Conservation (phyloP, 2,113 vertebrate genomes). For the Leucopternis melanops region DNA sequence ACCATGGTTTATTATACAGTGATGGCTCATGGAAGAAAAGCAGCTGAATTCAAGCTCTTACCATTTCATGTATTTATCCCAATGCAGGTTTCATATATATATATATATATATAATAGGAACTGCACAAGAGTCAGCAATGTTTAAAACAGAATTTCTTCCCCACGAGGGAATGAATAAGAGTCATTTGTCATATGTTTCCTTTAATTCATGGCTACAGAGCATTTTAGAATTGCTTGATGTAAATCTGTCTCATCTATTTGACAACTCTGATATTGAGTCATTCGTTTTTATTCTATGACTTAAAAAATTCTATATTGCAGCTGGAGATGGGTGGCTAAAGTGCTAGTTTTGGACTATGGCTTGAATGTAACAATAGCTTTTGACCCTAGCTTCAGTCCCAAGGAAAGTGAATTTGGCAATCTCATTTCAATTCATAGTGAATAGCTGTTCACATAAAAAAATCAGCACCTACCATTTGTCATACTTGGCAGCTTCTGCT, state of each 20-base stretch:
- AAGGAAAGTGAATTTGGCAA: slow-evolving; percentile 56
- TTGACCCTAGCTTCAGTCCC: slow-evolving; percentile 33
- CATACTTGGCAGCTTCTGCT: slow-evolving; percentile 60
- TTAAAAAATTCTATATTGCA: slow-evolving; percentile 47
- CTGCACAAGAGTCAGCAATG: slow-evolving; percentile 20
- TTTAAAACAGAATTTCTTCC: slow-evolving; percentile 47
- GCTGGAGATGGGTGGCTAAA: slow-evolving; percentile 13
- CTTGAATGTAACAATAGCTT: slow-evolving; percentile 27
- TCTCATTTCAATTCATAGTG: slow-evolving; percentile 54
- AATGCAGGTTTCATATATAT: not conserved
- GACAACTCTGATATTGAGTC: slow-evolving; percentile 29
- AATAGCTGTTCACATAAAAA: slow-evolving; percentile 63
- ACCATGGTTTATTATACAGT: slow-evolving; percentile 31
- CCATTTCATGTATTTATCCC: not conserved
- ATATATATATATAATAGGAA: not conserved
- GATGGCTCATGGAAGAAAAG: slow-evolving; percentile 24
- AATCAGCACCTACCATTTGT: slow-evolving; percentile 57
- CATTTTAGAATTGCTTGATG: slow-evolving; percentile 39
- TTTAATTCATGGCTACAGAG: slow-evolving; percentile 39
- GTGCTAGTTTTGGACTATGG: not conserved
- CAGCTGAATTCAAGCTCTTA: not conserved
- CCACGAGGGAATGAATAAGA: not conserved
- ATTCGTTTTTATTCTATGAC: slow-evolving; percentile 34
- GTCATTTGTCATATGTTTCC: slow-evolving; percentile 32
- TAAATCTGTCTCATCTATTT: slow-evolving; percentile 38